phyloP scores from a whole-genome alignment of 2,113 vertebrate species.

The Cyprinodon variegatus region DNA sequence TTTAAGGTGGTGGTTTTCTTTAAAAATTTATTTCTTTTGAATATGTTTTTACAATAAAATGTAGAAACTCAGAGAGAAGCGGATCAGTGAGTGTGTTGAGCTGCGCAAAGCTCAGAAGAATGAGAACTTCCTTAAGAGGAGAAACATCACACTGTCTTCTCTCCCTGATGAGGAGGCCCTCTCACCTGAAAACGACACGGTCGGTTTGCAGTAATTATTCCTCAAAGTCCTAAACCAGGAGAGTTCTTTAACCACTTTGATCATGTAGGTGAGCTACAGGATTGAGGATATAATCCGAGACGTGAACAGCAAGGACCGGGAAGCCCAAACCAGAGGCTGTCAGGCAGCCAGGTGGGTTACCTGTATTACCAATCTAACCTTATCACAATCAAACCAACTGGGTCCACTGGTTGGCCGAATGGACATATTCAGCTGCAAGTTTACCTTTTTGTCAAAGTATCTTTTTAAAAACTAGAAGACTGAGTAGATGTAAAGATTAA shows the following conservation, averaged over 20 bases:
- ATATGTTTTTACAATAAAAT: no score
- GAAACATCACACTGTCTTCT: conserved; percentile 75
- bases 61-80: conserved; percentile 83
- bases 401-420: no score
- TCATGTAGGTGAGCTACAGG: conserved; percentile 68
- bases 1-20: rapidly evolving
- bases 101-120: conserved; percentile 88
- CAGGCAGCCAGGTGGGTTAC: conserved; percentile 85
- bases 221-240: not conserved
- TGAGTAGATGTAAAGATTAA: no score
- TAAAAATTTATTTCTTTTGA: no score
- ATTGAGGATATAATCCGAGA: conserved; percentile 81
- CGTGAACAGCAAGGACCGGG: conserved; percentile 70
- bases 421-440: no score
- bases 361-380: not conserved
- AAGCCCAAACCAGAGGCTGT: conserved; percentile 81
- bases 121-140: conserved; percentile 86
- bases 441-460: no score
- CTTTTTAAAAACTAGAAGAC: no score
- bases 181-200: conserved; percentile 59
- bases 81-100: conserved; percentile 78
- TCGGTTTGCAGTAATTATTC: conserved; percentile 28
- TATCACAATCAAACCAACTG: no score
- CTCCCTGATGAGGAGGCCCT: conserved; percentile 60
- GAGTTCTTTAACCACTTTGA: not conserved